Base-by-base conservation (phyloP, 1,140 invertebrate species). In the Drosophila jambulina region DNA sequence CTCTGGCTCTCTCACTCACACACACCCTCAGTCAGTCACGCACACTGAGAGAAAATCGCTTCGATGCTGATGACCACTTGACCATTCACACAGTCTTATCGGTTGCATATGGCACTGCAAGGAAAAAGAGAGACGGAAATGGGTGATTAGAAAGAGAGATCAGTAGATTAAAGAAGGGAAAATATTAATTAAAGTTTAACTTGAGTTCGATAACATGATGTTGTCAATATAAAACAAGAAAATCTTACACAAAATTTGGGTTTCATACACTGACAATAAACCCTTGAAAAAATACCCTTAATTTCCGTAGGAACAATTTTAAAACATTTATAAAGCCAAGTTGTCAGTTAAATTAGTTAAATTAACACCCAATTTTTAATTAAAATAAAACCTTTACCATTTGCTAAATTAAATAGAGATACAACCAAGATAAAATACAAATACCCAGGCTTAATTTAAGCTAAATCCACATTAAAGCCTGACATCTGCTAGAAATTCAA, bases 71-170 rank as follows among this genome's bases (percentile, higher is more conserved):
- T 67, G 75, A 86, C 79, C 81, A 80, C 81, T 82, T 80, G 76
- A 84, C 81, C 81, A 80, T 56, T 83, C 76, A 69, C 78, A 67
- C 84, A 88, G 85, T 88, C 84, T 90, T 84, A 90, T 88, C 85
- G 85, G 78, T 88, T 88, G 85, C 84, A 90, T 88, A 84, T 88
- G 84, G 84, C 84, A 90, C 84, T 88, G 85, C 6, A 75, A 78
- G n/a, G 0, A 6, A 10, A 10, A 40, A 38, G 17, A 76, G 34
- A 82, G 25, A 51, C 1, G 46, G 15, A 46, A 46, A 32, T 2
- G 10, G 17, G 13, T 38, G 7, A 23, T n/a, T 25, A 17, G 17
- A 58, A 17, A 21, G 27, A 23, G 29, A 19, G 0, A 25, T 19
- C 10, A n/a, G 23, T 13, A 8, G 19, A 10, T 54, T 3, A 10